Evolutionary conservation across 2,797 vertebrate genomes (phyloP), one percentile per base, ranked within the genome.

Genomic region (Sphenodon punctatus): DNA sequence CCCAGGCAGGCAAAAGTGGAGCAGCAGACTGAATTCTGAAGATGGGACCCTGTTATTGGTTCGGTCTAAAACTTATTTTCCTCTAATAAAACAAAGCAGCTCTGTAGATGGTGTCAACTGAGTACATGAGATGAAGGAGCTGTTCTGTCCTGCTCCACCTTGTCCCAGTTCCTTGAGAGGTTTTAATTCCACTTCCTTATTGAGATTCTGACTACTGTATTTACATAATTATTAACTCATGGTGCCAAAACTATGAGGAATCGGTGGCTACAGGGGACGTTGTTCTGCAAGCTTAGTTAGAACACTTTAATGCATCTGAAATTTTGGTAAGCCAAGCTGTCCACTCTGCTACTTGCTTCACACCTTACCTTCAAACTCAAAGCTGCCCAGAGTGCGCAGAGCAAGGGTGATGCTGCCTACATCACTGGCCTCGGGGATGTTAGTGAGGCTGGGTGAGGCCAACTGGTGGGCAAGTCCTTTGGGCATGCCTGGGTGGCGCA

Each of bases 351-450:
- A n/a, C n/a, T n/a, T n/a, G n/a, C n/a, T n/a, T n/a, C n/a, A n/a
- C n/a, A 12, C 4, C 92, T 95, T 91, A 98, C 99, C 99, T 96
- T 99, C 98, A 88, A 99, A 99, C 90, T 99, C 99, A 82, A 99
- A 99, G 96, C 97, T 99, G 58, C 98, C 99, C 7, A 99, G 96
- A 0, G 99, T 99, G 45, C 98, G 97, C 23, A 99, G 96, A 16
- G 99, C 99, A 51, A 99, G 95, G 1, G 99, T 99, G 92, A 99
- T 99, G 94, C 98, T 98, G 82, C 98, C 98, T 67, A 99, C 99
- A 0, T 99, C 99, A 0, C 98, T 98, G 93, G 97, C 97, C 91
- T 99, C 99, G 0, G 98, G 98, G 78, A 99, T 98, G 92, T 98
- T 97, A 32, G 97, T 98, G 91, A 99, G 98, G 90, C 98, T 98